These are phyloP conservation scores for Tachina lurida DNA, from an alignment of 2,888 invertebrate genomes.

Conservation along the genomic window DNA sequence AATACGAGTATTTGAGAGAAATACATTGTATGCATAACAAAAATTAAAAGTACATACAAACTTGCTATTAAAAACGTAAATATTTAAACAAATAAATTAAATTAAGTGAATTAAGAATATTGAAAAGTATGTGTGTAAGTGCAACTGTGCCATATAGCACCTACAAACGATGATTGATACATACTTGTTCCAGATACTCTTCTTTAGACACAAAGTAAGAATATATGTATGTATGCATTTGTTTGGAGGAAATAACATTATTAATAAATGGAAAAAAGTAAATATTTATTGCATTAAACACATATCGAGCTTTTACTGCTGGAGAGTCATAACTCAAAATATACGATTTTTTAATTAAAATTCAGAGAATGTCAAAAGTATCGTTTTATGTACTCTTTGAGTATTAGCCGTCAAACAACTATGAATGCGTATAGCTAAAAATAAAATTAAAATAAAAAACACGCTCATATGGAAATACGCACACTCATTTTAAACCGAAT, in stretches of 20 bases:
- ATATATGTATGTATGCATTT: neutral
- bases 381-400: no score
- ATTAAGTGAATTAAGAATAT: constrained; percentile 30
- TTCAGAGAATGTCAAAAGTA: no score
- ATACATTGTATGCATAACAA: constrained; percentile 8
- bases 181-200: neutral
- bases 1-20: constrained; percentile 30
- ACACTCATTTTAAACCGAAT: no score
- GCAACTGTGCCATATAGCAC: constrained; percentile 13
- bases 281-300: neutral
- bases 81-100: constrained; percentile 68
- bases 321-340: no score
- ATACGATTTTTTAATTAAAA: no score
- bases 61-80: constrained; percentile 67
- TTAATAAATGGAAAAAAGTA: constrained; percentile 9
- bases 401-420: no score
- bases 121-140: constrained; percentile 17
- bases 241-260: neutral
- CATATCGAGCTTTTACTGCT: no score
- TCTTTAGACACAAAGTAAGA: neutral
- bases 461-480: no score
- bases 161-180: constrained; percentile 14
- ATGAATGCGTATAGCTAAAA: no score
- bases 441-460: no score
- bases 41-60: constrained; percentile 41